Conservation (phyloP, 1,140 invertebrate species). For the Proctacanthus coquilletti region DNA sequence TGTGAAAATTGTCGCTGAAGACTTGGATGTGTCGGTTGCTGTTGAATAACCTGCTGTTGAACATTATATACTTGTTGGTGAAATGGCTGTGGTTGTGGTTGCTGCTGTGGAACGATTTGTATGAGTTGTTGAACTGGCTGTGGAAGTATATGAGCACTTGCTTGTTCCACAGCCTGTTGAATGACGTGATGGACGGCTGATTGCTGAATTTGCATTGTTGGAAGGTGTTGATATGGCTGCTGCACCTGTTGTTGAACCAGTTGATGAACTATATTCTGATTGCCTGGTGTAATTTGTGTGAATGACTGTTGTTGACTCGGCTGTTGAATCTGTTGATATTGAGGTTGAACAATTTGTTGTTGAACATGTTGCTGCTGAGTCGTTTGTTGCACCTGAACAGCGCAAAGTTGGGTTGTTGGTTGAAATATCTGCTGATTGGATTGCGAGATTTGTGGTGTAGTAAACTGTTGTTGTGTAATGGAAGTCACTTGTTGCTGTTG, state of each 20-base stretch:
- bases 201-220: conserved; percentile 7
- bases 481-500: conserved; percentile 13
- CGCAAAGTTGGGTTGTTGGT: too few relatives aligned
- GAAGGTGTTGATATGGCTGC: conserved; percentile 21
- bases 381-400: too few relatives aligned
- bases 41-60: conserved; percentile 25
- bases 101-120: conserved; percentile 25
- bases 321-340: conserved; percentile 14
- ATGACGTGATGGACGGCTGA: conserved; percentile 6
- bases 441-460: too few relatives aligned
- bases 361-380: too few relatives aligned
- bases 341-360: conserved; percentile 20
- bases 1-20: conserved; percentile 19
- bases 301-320: too few relatives aligned
- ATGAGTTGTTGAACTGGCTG: conserved; percentile 10
- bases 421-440: too few relatives aligned
- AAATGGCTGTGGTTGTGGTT: conserved; percentile 8
- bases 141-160: conserved; percentile 13
- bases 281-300: too few relatives aligned
- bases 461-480: too few relatives aligned
- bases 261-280: too few relatives aligned
- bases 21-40: conserved; percentile 31
- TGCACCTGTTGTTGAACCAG: conserved; percentile 21
- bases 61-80: conserved; percentile 2
- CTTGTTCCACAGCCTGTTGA: conserved; percentile 7